Base-by-base conservation (phyloP, 2,797 vertebrate species). In the Oreortyx pictus region DNA sequence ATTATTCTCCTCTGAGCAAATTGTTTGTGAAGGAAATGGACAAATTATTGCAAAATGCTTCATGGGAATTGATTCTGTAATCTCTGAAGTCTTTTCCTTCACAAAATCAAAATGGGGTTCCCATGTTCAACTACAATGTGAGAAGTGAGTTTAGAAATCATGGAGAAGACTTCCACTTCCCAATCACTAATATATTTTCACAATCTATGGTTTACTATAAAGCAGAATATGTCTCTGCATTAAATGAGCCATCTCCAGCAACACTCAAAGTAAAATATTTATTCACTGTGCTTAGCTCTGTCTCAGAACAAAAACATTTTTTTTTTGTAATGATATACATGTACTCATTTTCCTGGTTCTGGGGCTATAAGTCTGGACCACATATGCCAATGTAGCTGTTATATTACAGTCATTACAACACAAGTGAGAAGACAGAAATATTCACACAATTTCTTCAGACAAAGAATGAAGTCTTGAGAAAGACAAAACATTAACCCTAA, bases 401-500 rank as follows among this genome's bases (percentile, higher is more conserved):
- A 72, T 39, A 68, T 44, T 50, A 67, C 52, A 54, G 50, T 68
- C 84, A 89, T 92, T 95, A 83, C 79, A 89, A 77, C 33, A 43
- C 7, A 50, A 88, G 46, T 86, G 74, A 59, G 92, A 90, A 75
- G 49, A 65, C n/a, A 78, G 60, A 86, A 94, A 85, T 49, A 85
- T 52, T 85, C 25, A 80, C 8, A 91, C 46, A 85, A 52, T 86
- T 89, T 83, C 72, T 93, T 91, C 62, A 87, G 84, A 43, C 43
- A 89, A 87, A 92, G 79, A 94, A 92, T 78, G 89, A 90, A 92
- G 76, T 81, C 76, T 89, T 43, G 39, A 92, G 50, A 93, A 85
- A 95, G 90, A 93, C 93, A 93, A 93, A 96, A 92, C 50, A 94
- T 89, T 92, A 94, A 88, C 73, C 66, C 86, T 68, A 93, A 93